Base-by-base conservation (phyloP, 2,797 vertebrate genomes). In the Epinephelus awoara region DNA sequence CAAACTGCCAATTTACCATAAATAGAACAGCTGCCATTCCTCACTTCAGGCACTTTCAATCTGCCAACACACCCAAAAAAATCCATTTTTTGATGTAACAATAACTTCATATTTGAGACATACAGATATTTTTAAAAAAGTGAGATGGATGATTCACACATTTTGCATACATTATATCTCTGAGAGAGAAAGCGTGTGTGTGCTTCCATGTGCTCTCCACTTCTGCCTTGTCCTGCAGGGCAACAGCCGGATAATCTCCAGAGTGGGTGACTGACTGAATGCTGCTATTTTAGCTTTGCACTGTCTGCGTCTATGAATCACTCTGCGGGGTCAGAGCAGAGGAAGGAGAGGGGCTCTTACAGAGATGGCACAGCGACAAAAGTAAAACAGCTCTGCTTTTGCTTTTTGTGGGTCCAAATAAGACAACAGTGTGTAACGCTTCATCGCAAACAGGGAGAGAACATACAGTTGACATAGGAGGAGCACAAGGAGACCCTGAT, bases 281-380 rank as follows among this genome's bases (percentile, higher is more conserved):
- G 72, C 59, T 83, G 78, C 83, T 88, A 87, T 86, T 89, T 84
- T 69, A 75, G 86, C 74, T 80, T 79, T 69, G 71, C 67, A n/a
- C 61, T 63, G 67, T 78, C 70, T 82, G 80, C 11, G 19, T 68
- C 51, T 50, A 58, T 82, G 75, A 85, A 81, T 88, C 73, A 77
- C 77, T 77, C 74, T 44, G 56, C 73, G 63, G 74, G 75, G 66
- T 81, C 76, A 83, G 59, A 75, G 69, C 38, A 74, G 65, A 81
- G 68, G 57, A 65, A 23, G 67, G n/a, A 81, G 27, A 83, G 12
- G 38, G 67, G 72, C 83, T 82, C 74, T 82, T 69, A 86, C 59
- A 75, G 47, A 64, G 72, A 63, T 70, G 52, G 78, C 42, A 65
- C 57, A 71, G 34, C 17, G 23, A 68, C 21, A 57, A 67, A 57